Percentiles rank a stretch among this genome's conserved stretches.
Evolutionary conservation across 1,140 invertebrate species (phyloP).

Genomic region (Pygmarrhopalites habei): DNA sequence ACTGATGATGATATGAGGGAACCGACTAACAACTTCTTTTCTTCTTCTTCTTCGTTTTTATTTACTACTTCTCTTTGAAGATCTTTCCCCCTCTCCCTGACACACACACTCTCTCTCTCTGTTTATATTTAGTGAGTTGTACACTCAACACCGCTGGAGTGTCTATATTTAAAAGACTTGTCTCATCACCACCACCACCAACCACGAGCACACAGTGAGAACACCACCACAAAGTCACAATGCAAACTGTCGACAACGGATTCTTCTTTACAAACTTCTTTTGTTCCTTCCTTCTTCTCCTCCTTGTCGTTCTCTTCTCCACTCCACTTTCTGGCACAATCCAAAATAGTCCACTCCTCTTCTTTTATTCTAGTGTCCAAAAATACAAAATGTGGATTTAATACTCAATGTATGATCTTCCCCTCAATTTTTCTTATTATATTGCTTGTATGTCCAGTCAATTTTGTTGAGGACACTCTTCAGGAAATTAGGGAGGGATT

Average conservation of each 20-base stretch:
- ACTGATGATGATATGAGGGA: too few species aligned
- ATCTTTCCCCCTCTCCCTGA: too few species aligned
- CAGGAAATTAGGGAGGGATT: too few species aligned
- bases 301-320: not conserved
- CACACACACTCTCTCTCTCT: not conserved
- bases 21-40: too few species aligned
- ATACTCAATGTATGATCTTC: too few species aligned
- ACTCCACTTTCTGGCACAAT: not conserved
- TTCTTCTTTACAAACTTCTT: not conserved
- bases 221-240: not conserved
- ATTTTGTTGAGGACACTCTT: too few species aligned
- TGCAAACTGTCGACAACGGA: not conserved
- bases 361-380: not conserved
- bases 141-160: not conserved
- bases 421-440: not conserved
- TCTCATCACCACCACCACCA: conserved; percentile 4
- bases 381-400: too few species aligned
- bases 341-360: not conserved
- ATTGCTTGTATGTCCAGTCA: too few species aligned
- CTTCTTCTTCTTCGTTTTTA: too few species aligned
- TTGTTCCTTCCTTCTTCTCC: not conserved
- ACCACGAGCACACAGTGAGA: not conserved
- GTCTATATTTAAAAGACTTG: too few species aligned
- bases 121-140: conserved; percentile 7
- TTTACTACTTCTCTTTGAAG: too few species aligned